Percentiles rank a stretch among this genome's conserved stretches.
phyloP scores from a whole-genome alignment of 2,888 invertebrate genomes.

The Caenorhabditis sp. region DNA sequence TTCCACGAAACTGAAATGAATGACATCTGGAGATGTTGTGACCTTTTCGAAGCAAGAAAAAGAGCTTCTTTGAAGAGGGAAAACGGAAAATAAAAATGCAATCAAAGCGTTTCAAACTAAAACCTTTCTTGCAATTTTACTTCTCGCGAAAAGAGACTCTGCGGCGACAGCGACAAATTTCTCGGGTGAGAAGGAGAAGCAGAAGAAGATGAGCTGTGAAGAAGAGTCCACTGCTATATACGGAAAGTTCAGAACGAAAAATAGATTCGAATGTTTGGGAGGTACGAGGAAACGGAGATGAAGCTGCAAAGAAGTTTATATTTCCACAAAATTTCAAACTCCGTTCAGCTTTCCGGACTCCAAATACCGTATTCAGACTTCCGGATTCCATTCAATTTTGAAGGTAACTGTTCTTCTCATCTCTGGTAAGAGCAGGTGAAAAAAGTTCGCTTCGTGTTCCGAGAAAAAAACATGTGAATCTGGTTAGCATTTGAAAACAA shows the following conservation, averaged over 20 bases:
- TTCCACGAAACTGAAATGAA: constrained; percentile 27
- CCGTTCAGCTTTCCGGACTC: too few relatives aligned
- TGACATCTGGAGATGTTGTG: constrained; percentile 25
- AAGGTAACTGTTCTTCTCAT: neutral
- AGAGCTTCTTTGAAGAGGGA: constrained; percentile 16
- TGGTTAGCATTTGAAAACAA: neutral
- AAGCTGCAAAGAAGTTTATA: too few relatives aligned
- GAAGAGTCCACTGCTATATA: constrained; percentile 17
- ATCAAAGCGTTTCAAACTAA: constrained; percentile 63
- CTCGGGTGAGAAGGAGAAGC: constrained; percentile 38
- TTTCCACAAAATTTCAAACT: too few relatives aligned
- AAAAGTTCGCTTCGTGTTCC: neutral
- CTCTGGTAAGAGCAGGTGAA: neutral
- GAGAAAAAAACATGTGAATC: neutral
- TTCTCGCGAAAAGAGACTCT: constrained; percentile 50
- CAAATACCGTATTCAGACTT: too few relatives aligned
- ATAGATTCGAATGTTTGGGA: neutral
- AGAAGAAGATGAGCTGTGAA: constrained; percentile 14
- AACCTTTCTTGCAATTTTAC: constrained; percentile 54
- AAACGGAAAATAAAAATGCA: constrained; percentile 61
- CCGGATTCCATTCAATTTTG: neutral
- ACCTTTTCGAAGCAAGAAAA: constrained; percentile 30
- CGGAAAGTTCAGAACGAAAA: constrained; percentile 11
- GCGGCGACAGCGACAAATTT: constrained; percentile 51
- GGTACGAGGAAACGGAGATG: neutral